Percentiles rank a stretch among this genome's conserved stretches.
Evolutionary conservation across 2,888 invertebrate species (phyloP).

Genomic region (Pseudolycoriella hygida): DNA sequence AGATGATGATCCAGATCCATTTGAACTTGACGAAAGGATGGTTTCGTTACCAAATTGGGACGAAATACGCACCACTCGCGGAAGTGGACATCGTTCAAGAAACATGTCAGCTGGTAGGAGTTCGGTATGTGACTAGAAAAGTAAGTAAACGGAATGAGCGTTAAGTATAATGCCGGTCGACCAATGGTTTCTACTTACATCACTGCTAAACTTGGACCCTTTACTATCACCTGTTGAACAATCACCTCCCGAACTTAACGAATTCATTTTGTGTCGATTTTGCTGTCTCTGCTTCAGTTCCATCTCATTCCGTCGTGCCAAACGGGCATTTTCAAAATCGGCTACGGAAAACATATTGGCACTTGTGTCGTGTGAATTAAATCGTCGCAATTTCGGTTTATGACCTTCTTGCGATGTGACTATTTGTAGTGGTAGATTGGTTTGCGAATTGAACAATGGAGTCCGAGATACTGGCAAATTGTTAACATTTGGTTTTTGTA

Average conservation of each 20-base stretch:
- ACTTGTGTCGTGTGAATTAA: conserved; percentile 29
- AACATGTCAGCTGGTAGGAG: conserved; percentile 25
- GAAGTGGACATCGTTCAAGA: conserved; percentile 25
- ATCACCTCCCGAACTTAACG: conserved; percentile 21
- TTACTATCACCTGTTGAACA: conserved; percentile 30
- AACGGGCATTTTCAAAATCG: conserved; percentile 28
- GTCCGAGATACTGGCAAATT: conserved; percentile 11
- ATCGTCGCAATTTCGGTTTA: conserved; percentile 27
- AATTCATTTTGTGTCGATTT: conserved; percentile 24
- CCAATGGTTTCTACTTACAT: conserved; percentile 16
- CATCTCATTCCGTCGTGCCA: conserved; percentile 28
- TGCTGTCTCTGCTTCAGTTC: conserved; percentile 26
- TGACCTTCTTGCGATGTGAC: conserved; percentile 21
- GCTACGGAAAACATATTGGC: conserved; percentile 30
- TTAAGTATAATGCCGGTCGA: too few species aligned
- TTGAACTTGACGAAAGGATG: conserved; percentile 26
- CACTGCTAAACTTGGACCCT: conserved; percentile 26
- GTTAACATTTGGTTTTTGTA: conserved; percentile 11
- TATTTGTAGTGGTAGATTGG: conserved; percentile 18
- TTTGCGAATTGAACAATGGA: conserved; percentile 17
- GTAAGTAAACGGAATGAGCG: conserved; percentile 7
- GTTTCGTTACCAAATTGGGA: conserved; percentile 25
- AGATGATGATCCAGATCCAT: conserved; percentile 20
- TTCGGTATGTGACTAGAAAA: conserved; percentile 23
- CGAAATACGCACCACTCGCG: conserved; percentile 25